Evolutionary conservation across 2,888 invertebrate species (phyloP).

Genomic region (Drosophila mettleri): DNA sequence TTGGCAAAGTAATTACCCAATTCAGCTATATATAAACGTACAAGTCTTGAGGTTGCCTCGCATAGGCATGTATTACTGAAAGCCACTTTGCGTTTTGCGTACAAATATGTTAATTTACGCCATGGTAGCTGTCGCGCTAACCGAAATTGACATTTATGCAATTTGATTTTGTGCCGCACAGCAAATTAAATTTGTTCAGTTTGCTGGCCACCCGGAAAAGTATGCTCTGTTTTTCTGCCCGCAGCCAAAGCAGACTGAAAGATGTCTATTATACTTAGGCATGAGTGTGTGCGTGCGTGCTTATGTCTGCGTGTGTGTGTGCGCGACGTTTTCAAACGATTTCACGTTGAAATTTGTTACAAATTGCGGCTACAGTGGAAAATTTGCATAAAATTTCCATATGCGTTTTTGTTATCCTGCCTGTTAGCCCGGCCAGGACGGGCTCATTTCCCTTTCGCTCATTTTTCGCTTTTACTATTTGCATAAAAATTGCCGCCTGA

Average conservation of each 20-base stretch:
- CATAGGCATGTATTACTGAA: too few relatives aligned
- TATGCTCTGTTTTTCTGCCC: conserved; percentile 60
- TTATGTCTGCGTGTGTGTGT: conserved; percentile 2
- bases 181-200: conserved; percentile 74
- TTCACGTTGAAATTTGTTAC: conserved; percentile 75
- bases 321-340: conserved; percentile 62
- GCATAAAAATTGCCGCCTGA: conserved; percentile 58
- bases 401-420: conserved; percentile 63
- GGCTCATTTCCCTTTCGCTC: conserved; percentile 54
- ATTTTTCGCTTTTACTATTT: conserved; percentile 53
- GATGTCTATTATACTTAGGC: conserved; percentile 33
- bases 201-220: conserved; percentile 53
- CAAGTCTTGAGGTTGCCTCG: too few relatives aligned
- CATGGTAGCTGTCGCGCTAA: conserved; percentile 11
- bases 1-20: too few relatives aligned
- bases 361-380: conserved; percentile 70
- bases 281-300: background rate
- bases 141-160: conserved; percentile 78
- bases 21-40: too few relatives aligned
- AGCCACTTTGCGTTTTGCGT: too few relatives aligned
- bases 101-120: background rate
- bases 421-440: conserved; percentile 10
- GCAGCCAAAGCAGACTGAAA: conserved; percentile 36
- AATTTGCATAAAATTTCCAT: conserved; percentile 78
- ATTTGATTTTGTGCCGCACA: conserved; percentile 72